Conservation (phyloP, 2,797 vertebrate genomes). For the Cynopterus sphinx region DNA sequence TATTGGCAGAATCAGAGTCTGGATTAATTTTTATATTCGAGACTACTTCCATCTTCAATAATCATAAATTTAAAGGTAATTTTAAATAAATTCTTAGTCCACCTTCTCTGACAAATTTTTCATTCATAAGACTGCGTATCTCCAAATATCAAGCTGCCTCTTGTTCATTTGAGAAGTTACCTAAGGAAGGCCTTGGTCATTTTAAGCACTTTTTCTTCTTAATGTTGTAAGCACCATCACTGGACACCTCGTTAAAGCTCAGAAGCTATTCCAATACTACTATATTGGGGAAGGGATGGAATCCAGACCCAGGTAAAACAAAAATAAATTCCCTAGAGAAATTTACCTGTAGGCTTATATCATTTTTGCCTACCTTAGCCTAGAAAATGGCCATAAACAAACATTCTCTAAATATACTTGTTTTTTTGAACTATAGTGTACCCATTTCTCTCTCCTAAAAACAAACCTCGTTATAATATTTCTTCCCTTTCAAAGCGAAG, state of each 20-base stretch:
- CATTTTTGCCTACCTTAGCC: background rate
- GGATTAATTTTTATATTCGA: background rate
- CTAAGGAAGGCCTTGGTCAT: background rate
- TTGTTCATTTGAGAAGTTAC: background rate
- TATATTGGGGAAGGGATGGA: background rate
- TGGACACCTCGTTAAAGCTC: background rate
- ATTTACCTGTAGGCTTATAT: background rate
- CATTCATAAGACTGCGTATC: background rate
- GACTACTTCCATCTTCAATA: background rate
- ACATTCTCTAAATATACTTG: background rate
- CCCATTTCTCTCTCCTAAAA: background rate
- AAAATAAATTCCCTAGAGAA: background rate
- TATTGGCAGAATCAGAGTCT: background rate
- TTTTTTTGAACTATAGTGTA: background rate
- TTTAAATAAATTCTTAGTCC: slow-evolving; percentile 2
- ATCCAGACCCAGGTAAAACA: background rate
- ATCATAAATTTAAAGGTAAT: background rate
- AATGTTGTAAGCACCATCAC: background rate
- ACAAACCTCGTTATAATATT: background rate
- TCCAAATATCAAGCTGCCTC: background rate
- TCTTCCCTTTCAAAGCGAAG: background rate
- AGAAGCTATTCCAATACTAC: background rate
- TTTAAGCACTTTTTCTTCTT: background rate
- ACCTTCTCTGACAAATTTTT: background rate
- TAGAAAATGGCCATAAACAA: background rate